These are phyloP conservation scores for Trachelus tabidus DNA, from an alignment of 2,888 invertebrate genomes.

Conservation along the genomic window DNA sequence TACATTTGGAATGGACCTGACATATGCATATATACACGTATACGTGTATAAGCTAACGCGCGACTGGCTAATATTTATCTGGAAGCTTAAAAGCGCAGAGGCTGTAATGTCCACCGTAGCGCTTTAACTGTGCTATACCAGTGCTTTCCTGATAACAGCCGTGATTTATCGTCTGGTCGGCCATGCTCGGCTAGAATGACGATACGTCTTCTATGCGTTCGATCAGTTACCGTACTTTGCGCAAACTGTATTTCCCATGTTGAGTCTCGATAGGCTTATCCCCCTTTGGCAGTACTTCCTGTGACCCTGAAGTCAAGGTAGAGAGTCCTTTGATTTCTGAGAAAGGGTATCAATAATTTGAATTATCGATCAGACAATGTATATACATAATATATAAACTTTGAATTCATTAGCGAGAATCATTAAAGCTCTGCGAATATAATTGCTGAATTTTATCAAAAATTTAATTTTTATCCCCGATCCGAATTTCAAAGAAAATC, in stretches of 20 bases:
- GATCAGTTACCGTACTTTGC: constrained; percentile 6
- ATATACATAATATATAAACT: too few relatives aligned
- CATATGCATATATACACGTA: not conserved
- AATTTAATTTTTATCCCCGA: too few relatives aligned
- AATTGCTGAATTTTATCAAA: too few relatives aligned
- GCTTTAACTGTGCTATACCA: constrained; percentile 2
- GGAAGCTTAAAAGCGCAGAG: not conserved
- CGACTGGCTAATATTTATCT: constrained; percentile 5
- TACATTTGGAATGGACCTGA: not conserved
- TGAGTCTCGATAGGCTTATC: too few relatives aligned
- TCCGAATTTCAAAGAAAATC: too few relatives aligned
- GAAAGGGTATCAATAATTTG: too few relatives aligned
- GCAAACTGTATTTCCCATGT: not conserved
- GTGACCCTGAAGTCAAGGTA: too few relatives aligned
- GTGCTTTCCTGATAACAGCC: constrained; percentile 9
- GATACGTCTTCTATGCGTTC: constrained; percentile 9
- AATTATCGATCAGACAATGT: too few relatives aligned
- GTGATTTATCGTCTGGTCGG: constrained; percentile 6
- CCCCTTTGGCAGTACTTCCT: too few relatives aligned
- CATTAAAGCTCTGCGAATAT: too few relatives aligned
- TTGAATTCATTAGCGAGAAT: too few relatives aligned
- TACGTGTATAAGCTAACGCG: not conserved
- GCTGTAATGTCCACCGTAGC: constrained; percentile 5
- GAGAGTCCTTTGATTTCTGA: too few relatives aligned
- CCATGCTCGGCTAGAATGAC: not conserved